phyloP scores from a whole-genome alignment of 2,888 invertebrate species.

The Eucera pruinosa region DNA sequence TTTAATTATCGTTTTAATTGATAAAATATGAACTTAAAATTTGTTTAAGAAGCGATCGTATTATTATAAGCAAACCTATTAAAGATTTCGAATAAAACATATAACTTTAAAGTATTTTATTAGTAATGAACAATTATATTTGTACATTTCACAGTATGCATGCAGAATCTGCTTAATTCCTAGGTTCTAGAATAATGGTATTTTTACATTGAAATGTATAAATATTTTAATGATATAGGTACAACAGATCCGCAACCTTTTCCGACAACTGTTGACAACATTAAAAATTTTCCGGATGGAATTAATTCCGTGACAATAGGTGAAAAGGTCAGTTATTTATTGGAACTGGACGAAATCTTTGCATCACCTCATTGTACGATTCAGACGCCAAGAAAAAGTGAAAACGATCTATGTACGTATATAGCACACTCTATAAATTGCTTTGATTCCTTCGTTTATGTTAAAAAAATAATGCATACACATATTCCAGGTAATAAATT shows the following conservation, averaged over 20 bases:
- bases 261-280: background rate
- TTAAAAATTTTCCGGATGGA: constrained; percentile 61
- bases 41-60: background rate
- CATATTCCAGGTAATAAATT: constrained; percentile 70
- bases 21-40: background rate
- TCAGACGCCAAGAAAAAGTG: background rate
- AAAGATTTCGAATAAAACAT: background rate
- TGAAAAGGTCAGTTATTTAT: constrained; percentile 71
- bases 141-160: constrained; percentile 11
- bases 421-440: background rate
- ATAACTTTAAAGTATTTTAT: constrained; percentile 20
- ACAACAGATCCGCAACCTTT: background rate
- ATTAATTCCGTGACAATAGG: constrained; percentile 74
- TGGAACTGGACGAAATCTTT: constrained; percentile 29
- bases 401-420: constrained; percentile 17
- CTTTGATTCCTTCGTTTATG: background rate
- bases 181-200: constrained; percentile 6
- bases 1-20: background rate
- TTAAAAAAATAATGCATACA: background rate
- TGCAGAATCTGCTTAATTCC: constrained; percentile 16
- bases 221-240: constrained; percentile 24
- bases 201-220: constrained; percentile 16
- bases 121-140: constrained; percentile 11
- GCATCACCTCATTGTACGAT: background rate
- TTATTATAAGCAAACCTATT: background rate